phyloP scores from a whole-genome alignment of 2,113 vertebrate species.

The Pipa parva region DNA sequence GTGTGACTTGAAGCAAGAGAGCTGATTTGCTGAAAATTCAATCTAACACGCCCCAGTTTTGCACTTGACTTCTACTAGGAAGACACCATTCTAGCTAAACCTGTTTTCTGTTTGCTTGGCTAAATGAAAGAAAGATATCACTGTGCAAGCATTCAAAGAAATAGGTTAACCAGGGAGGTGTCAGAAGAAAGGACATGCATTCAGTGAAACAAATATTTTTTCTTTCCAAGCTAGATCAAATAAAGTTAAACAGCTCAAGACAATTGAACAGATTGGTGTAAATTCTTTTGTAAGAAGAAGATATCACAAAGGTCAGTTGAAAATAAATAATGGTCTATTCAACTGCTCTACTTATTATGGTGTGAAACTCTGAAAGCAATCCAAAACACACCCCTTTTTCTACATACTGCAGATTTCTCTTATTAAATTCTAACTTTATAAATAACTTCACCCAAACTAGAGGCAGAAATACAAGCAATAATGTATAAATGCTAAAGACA shows the following conservation, averaged over 20 bases:
- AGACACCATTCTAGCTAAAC: conserved; percentile 55
- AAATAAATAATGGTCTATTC: neutral
- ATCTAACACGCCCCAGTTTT: conserved; percentile 47
- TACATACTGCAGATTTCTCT: no score
- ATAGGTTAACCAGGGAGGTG: conserved; percentile 56
- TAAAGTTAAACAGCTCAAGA: conserved; percentile 16
- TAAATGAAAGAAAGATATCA: conserved; percentile 43
- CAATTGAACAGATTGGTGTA: conserved; percentile 18
- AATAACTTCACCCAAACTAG: no score
- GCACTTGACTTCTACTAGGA: conserved; percentile 47
- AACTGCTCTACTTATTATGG: neutral
- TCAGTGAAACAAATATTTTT: conserved; percentile 27
- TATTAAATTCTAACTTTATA: no score
- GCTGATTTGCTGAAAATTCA: conserved; percentile 46
- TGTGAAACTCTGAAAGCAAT: no score
- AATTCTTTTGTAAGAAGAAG: conserved; percentile 10
- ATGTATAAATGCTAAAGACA: no score
- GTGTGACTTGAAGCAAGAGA: conserved; percentile 51
- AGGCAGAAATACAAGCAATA: no score
- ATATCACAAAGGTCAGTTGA: no score
- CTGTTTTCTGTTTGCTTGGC: conserved; percentile 52
- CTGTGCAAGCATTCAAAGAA: conserved; percentile 48
- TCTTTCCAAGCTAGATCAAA: neutral
- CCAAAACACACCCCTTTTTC: no score
- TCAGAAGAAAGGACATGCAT: conserved; percentile 51